Evolutionary conservation across 2,797 vertebrate genomes (phyloP), one percentile per base, ranked within the genome.

Genomic region (Artibeus jamaicensis): DNA sequence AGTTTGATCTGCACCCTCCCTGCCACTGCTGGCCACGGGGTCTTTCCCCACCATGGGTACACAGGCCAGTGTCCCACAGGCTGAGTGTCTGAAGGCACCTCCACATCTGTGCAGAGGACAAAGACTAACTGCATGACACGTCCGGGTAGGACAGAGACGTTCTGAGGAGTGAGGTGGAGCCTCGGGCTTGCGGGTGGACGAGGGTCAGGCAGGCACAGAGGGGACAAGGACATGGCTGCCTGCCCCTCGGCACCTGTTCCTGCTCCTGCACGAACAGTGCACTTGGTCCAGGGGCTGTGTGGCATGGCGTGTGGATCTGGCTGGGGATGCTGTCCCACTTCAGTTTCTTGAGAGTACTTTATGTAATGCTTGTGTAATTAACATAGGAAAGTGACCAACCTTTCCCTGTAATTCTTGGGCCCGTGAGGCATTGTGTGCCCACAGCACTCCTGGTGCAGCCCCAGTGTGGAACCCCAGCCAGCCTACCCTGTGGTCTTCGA

Each of bases 21-120:
- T 4, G 3, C 19, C 0, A 0, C 59, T 15, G 6, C 21, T 21
- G 15, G n/a, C 18, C 57, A n/a, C 29, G 22, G 15, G 21, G n/a
- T 50, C 46, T 65, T 21, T 71, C 18, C 10, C 37, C 53, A 44
- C 22, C 0, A 3, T 24, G 26, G 59, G 26, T 32, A 8, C 42
- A 0, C 5, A 57, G 62, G 34, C 37, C 73, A 15, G 37, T 26
- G 0, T 16, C 19, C 26, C 62, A 7, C 11, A 21, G 34, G 62
- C 44, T 29, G 24, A 90, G 79, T 7, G 0, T 46, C 37, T 32
- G 16, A 48, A 85, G 65, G 73, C 10, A 32, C 50, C 70, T 21
- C 8, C 10, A 1, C 2, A 2, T 39, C 16, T 9, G 1, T 46
- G 32, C 79, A 29, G 46, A 37, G 29, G 19, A 87, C 59, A 59